Evolutionary conservation across 37 sponge, comb jelly and placozoan genomes (phyloP).

Genomic region (Theonella swinhoei): DNA sequence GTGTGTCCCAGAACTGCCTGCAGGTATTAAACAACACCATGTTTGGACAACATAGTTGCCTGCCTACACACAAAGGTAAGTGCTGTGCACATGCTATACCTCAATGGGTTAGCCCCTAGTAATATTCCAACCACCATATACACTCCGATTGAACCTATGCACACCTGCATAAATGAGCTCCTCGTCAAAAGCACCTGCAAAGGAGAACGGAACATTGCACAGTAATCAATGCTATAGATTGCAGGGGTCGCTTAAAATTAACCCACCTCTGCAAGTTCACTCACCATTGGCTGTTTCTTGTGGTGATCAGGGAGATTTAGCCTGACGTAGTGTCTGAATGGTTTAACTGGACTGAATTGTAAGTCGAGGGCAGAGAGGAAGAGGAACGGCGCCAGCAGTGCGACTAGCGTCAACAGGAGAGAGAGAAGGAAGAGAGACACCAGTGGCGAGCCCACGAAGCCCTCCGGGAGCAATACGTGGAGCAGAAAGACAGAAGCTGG

Average conservation of each 20-base stretch:
- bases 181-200: background rate
- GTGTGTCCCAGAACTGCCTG: constrained; percentile 34
- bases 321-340: background rate
- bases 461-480: constrained; percentile 38
- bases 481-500: background rate
- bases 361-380: background rate
- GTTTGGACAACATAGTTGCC: background rate
- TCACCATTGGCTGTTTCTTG: no score
- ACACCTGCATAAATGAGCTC: background rate
- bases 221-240: no score
- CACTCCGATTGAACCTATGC: background rate
- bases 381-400: constrained; percentile 6
- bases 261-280: no score
- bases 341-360: background rate
- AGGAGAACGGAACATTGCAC: background rate
- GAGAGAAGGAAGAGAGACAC: background rate
- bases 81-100: no score
- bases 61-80: no score
- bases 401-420: background rate
- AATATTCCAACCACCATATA: constrained; percentile 6
- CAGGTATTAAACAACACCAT: background rate
- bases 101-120: constrained; percentile 14
- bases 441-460: constrained; percentile 23
- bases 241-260: no score
- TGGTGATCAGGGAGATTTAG: no score